Conservation (phyloP, 2,797 vertebrate genomes). For the Halcyon leucocephala region DNA sequence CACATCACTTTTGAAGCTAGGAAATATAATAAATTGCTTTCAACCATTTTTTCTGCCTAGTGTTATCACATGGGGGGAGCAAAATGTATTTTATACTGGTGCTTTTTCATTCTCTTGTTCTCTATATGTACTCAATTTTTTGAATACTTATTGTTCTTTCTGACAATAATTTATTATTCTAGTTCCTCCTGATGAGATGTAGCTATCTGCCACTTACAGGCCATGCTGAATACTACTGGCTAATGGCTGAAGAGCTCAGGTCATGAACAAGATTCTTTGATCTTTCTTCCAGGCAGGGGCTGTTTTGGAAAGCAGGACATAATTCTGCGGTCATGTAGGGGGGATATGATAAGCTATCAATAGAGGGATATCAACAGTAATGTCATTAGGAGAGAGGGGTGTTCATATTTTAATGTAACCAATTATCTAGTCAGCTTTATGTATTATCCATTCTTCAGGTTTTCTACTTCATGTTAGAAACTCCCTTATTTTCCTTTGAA, state of each 20-base stretch:
- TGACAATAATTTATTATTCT: neutral
- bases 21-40: neutral
- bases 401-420: conserved; percentile 40
- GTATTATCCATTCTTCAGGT: neutral
- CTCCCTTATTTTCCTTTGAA: neutral
- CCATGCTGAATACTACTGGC: neutral
- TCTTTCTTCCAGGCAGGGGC: neutral
- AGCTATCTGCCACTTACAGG: neutral
- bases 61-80: fast-evolving
- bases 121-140: fast-evolving
- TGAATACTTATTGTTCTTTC: neutral
- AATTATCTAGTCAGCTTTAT: neutral
- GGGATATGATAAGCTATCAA: neutral
- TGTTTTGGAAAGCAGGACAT: neutral
- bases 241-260: neutral
- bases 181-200: neutral
- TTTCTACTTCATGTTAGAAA: neutral
- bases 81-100: neutral
- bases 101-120: neutral
- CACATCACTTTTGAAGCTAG: neutral
- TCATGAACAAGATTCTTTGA: neutral
- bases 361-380: neutral
- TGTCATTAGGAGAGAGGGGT: neutral
- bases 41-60: neutral
- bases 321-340: neutral